phyloP scores from a whole-genome alignment of 2,113 vertebrate genomes.

The Anarhynchus alexandrinus region DNA sequence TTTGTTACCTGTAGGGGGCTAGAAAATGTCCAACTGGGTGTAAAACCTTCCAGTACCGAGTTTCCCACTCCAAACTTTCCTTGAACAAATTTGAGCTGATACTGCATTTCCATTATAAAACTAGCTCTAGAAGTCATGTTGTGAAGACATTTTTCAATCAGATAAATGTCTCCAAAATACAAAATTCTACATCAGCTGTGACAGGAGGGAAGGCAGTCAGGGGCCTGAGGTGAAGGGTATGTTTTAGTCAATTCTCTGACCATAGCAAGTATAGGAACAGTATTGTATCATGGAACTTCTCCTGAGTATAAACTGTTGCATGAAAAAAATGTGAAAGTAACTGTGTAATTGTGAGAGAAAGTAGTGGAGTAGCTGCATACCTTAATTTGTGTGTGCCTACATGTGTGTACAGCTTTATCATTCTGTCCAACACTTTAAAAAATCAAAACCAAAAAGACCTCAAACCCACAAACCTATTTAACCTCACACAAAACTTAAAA shows the following conservation, averaged over 20 bases:
- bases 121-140: background rate
- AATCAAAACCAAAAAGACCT: background rate
- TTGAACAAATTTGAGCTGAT: background rate
- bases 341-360: background rate
- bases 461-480: background rate
- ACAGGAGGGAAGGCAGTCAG: too few species aligned
- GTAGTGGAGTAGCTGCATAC: background rate
- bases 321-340: background rate
- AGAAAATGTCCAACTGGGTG: background rate
- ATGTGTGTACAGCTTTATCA: accelerated
- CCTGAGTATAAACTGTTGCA: background rate
- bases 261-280: background rate
- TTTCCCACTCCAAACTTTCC: background rate
- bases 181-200: background rate
- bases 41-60: background rate
- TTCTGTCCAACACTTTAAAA: background rate
- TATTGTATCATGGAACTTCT: too few species aligned
- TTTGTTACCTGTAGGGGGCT: background rate
- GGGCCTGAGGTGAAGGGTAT: background rate
- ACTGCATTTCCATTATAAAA: background rate
- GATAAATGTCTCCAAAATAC: background rate
- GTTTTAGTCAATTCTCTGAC: background rate
- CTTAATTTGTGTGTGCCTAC: background rate
- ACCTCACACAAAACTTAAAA: background rate
- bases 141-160: background rate